phyloP scores from a whole-genome alignment of 2,797 vertebrate genomes.

The Centropyge bicolor region DNA sequence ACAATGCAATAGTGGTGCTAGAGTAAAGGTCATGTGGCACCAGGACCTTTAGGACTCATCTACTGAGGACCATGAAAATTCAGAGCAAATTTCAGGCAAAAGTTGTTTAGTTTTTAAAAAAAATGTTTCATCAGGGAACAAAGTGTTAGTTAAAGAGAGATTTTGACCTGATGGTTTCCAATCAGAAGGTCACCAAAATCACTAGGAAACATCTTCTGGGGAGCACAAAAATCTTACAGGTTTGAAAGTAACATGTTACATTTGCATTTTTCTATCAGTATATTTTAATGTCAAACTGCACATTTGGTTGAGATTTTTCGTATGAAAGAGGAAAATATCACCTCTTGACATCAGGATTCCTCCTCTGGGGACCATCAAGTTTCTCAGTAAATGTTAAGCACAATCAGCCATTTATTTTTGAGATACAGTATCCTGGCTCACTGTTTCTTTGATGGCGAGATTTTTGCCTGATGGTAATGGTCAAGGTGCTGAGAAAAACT shows the following conservation, averaged over 20 bases:
- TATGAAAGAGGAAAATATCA: background rate
- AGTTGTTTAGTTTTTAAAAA: background rate
- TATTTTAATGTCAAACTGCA: background rate
- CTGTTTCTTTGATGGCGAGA: background rate
- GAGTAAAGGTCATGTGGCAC: background rate
- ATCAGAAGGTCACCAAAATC: background rate
- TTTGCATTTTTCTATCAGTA: background rate
- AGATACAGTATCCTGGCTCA: background rate
- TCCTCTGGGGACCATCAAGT: background rate
- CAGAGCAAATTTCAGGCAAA: background rate
- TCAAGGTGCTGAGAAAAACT: too few species aligned
- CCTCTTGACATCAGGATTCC: background rate
- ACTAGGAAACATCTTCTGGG: background rate
- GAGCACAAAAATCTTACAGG: too few species aligned
- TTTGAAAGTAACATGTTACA: too few species aligned
- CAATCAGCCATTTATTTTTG: background rate
- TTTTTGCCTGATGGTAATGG: background rate
- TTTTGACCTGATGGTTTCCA: background rate
- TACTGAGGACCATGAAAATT: background rate
- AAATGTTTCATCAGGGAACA: background rate
- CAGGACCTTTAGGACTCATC: background rate
- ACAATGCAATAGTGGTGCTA: too few species aligned
- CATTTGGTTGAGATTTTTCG: background rate
- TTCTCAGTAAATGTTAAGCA: background rate
- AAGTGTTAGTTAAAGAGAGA: too few species aligned